Base-by-base conservation (phyloP, 1,140 invertebrate genomes). In the Acyrthosiphon pisum region DNA sequence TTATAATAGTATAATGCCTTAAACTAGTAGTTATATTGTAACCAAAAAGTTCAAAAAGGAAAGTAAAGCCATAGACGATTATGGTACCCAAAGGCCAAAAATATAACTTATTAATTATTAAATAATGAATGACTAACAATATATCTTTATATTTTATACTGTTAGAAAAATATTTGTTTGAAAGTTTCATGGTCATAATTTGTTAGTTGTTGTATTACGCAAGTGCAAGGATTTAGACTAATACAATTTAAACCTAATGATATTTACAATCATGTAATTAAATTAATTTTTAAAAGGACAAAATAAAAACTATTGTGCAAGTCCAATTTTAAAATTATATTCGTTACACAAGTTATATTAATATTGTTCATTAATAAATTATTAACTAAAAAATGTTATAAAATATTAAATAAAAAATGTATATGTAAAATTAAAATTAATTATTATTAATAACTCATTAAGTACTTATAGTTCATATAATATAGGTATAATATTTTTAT, bases 241-340 rank as follows among this genome's bases (percentile, higher is more conserved):
- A 86, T 86, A 50, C 35, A 46, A 48, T 50, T 50, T 35, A 88
- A 88, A 88, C 35, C 18, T 88, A 88, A 50, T 87, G 11, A 6
- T 88, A 35, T 22, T 50, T 50, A 50, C 26, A 86, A 14, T 86
- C 1, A 60, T 26, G 23, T 44, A 86, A 26, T 86, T 86, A 50
- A 35, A 88, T 88, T 88, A 50, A 35, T 9, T 46, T 30, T 86
- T 46, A 86, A 53, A 89, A 35, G 50, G 23, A 89, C 26, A 53
- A 53, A 53, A 88, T 22, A 88, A 50, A 89, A 53, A 48, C 48
- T n/a, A 35, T 53, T 89, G 88, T 89, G 87, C 87, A 88, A 88
- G 87, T 88, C 48, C n/a, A 88, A 88, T 88, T 88, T 53, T 35
- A 8, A 88, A 76, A 76, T n/a, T 50, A 88, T 88, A 44, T 88